Conservation (phyloP, 2,888 invertebrate genomes). For the Diaprepes abbreviatus region DNA sequence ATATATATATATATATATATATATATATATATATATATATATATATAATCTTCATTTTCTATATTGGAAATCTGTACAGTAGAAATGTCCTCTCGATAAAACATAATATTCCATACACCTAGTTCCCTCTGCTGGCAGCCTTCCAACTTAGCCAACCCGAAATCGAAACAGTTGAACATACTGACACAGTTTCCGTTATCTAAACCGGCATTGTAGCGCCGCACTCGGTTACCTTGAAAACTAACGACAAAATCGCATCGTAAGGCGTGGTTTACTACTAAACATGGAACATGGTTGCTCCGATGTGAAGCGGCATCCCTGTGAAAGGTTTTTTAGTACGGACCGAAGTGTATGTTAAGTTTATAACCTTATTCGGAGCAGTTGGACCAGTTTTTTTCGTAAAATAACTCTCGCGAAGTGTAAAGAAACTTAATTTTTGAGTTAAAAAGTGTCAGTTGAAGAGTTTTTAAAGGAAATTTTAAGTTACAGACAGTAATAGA, state of each 20-base stretch:
- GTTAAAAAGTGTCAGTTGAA: not conserved
- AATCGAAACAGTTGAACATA: conserved; percentile 24
- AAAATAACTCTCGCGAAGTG: not conserved
- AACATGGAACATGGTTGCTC: conserved; percentile 36
- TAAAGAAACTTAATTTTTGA: not conserved
- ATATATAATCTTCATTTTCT: too few relatives aligned
- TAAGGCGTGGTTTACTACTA: conserved; percentile 39
- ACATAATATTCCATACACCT: not conserved
- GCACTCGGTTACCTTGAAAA: conserved; percentile 43
- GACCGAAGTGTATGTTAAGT: not conserved
- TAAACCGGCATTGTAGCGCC: conserved; percentile 19
- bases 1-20: too few relatives aligned
- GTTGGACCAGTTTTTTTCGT: conserved; percentile 12
- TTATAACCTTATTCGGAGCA: conserved; percentile 31
- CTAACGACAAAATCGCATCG: conserved; percentile 32
- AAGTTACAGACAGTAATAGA: not conserved
- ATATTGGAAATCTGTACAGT: too few relatives aligned
- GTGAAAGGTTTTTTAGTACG: conserved; percentile 8
- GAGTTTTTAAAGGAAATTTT: not conserved
- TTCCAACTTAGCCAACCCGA: not conserved
- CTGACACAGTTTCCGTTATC: conserved; percentile 27
- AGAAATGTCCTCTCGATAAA: not conserved
- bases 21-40: too few relatives aligned
- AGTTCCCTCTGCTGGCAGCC: conserved; percentile 15
- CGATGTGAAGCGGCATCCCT: conserved; percentile 30